These are phyloP conservation scores for Corythornis madagascariensis DNA, from an alignment of 2,113 vertebrate species.

Conservation along the genomic window DNA sequence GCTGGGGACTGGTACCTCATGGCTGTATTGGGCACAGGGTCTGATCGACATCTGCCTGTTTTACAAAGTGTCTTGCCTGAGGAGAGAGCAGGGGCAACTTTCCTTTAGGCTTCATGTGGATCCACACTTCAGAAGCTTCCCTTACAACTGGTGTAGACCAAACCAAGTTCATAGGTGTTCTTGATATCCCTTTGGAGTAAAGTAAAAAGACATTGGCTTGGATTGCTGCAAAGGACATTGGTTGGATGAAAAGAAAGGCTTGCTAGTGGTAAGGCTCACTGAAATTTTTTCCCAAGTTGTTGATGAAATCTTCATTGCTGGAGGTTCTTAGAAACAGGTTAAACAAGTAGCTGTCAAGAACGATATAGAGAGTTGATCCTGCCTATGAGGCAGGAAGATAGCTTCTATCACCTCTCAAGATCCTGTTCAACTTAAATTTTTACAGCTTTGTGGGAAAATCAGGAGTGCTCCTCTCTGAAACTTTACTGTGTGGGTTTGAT, in stretches of 20 bases:
- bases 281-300: not conserved
- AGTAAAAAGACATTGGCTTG: not conserved
- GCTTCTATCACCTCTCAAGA: not conserved
- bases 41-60: not conserved
- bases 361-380: not conserved
- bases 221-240: not conserved
- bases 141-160: not conserved
- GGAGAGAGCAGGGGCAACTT: rapidly evolving
- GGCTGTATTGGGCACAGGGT: rapidly evolving
- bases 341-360: not conserved
- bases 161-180: not conserved
- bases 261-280: not conserved
- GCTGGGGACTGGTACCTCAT: not conserved
- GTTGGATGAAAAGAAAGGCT: not conserved
- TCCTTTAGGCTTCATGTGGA: not conserved
- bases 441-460: not conserved
- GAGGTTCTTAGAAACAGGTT: not conserved
- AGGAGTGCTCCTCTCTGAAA: not conserved
- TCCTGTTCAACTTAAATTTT: not conserved
- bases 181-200: rapidly evolving
- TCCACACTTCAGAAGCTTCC: not conserved
- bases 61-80: not conserved
- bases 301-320: not conserved
- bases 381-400: not conserved
- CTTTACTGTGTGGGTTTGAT: not conserved